Evolutionary conservation across 1,140 invertebrate genomes (phyloP), one percentile per base, ranked within the genome.

Genomic region (Trachelipus rathkii): DNA sequence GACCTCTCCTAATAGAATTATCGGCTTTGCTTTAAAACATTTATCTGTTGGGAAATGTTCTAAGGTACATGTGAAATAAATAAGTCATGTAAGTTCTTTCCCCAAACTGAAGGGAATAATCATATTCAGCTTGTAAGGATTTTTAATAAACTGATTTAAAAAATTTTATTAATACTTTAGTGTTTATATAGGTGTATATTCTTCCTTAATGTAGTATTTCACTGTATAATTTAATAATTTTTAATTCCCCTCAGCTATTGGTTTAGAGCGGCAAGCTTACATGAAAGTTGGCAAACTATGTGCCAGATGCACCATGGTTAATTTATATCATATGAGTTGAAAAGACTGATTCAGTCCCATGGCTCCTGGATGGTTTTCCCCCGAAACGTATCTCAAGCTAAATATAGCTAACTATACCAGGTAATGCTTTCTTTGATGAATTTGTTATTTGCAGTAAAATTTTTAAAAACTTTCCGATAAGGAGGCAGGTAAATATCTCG

Each of bases 341-440:
- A 88, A n/a, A 86, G 88, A 81, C 82, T 0, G 33, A 33, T 33
- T 33, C 33, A 6, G 84, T 85, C 13, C 84, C 87, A 78, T 97
- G 94, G 93, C 86, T 98, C 43, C 86, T 98, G 15, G 96, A 98
- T 88, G 96, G 95, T 44, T 98, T 96, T 86, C 96, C 96, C n/a
- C 0, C 89, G 96, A 75, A 98, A 95, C 19, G 84, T 91, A 15
- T 83, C 85, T 1, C 96, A 98, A 85, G 94, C 95, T 6, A 93
- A 84, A 33, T 33, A 6, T 33, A 33, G 6, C 33, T 33, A 33
- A 33, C 33, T 3, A 3, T 33, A 3, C 33, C 1, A 33, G 6
- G 33, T 1, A 3, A 33, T 33, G 33, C 6, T 33, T 33, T 33
- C 33, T 3, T 1, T 33, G 33, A 33, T 33, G 33, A 33, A 33